Base-by-base conservation (phyloP, 2,888 invertebrate species). In the Alsophila aescularia region DNA sequence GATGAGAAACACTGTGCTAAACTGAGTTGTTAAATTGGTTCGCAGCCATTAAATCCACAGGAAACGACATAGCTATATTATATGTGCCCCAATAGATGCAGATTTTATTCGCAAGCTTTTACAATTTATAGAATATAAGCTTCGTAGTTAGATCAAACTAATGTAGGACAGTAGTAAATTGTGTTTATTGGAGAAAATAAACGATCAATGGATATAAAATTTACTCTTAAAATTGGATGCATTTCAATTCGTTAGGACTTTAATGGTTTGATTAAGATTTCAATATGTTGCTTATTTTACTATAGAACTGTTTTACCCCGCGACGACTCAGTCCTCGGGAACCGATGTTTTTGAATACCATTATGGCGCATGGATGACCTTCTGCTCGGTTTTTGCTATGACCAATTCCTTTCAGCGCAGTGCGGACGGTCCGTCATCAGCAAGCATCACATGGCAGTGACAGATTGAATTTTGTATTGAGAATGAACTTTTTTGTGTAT, bases 1-100 rank as follows among this genome's bases (percentile, higher is more conserved):
- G 85, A 86, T 85, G 83, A 79, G 80, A 80, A 78, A 83, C 80
- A 81, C 81, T 78, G 79, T 81, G 84, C 85, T 83, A 85, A 88
- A 82, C 80, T 78, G 75, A 83, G 75, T 73, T 81, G 81, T 81
- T 83, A 80, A 83, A 85, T 86, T 79, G 76, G 79, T 78, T 81
- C 76, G 73, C 73, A 72, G 73, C 70, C 76, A 77, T 85, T 83
- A 83, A 83, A 83, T 77, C 79, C 68, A 63, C 76, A 79, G 78
- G 81, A 79, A 78, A 78, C 66, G 64, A 72, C 70, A 69, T 80
- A 74, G 77, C 69, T 75, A 77, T 60, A 75, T 72, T 71, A 64
- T 66, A 69, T 69, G 72, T 79, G 76, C 68, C 72, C 72, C 72
- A 69, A 66, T 71, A 74, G 73, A 70, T 73, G 73, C 52, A 55